Conservation (phyloP, 2,888 invertebrate species). For the Auanema freiburgensis region DNA sequence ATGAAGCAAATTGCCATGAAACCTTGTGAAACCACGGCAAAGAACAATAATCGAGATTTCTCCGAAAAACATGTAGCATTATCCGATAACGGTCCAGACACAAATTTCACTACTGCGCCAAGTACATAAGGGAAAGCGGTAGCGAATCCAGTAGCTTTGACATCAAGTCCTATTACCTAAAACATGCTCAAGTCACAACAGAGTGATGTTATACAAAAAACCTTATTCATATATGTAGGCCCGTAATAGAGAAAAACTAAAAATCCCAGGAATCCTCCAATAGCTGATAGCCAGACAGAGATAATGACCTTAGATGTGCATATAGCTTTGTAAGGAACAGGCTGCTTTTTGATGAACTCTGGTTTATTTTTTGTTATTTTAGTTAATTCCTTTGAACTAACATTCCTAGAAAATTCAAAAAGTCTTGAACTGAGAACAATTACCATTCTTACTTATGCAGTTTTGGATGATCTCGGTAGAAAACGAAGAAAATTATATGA, state of each 20-base stretch:
- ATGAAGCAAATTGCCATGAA: constrained; percentile 37
- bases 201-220: constrained; percentile 1
- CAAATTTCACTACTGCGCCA: constrained; percentile 32
- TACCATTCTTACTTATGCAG: constrained; percentile 25
- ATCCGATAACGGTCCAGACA: constrained; percentile 44
- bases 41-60: constrained; percentile 36
- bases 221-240: constrained; percentile 30
- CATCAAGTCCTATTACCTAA: constrained; percentile 41
- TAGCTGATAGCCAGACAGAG: constrained; percentile 19
- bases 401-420: constrained; percentile 21
- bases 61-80: constrained; percentile 39
- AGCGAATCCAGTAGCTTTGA: constrained; percentile 39
- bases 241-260: constrained; percentile 25
- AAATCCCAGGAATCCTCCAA: constrained; percentile 26
- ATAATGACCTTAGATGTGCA: constrained; percentile 21
- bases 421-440: background rate
- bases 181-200: constrained; percentile 1
- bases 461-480: constrained; percentile 35
- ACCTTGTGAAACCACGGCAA: constrained; percentile 34
- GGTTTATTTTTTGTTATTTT: constrained; percentile 27
- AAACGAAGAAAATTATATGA: constrained; percentile 26
- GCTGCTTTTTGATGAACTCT: constrained; percentile 19
- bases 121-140: constrained; percentile 42
- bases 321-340: constrained; percentile 29
- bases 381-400: constrained; percentile 27